Evolutionary conservation across 2,113 vertebrate genomes (phyloP), one percentile per base, ranked within the genome.

Genomic region (Corythornis madagascariensis): DNA sequence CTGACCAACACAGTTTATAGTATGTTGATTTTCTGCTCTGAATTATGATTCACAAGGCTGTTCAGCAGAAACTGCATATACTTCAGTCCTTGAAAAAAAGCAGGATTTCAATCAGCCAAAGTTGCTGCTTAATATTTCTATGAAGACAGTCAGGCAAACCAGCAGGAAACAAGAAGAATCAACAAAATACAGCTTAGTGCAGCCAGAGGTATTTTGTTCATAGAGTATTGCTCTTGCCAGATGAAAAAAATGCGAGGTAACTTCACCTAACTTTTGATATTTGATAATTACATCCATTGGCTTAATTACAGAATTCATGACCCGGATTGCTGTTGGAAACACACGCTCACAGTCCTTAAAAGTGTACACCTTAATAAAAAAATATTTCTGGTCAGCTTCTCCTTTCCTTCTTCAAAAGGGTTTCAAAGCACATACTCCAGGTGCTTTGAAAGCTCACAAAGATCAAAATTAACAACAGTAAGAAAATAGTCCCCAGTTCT

Each of bases 251-350:
- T 13, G 74, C 0, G 1, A 66, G 55, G 28, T 28, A 77, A 69
- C 0, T 0, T 45, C 55, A 43, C 6, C 1, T 29, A 71, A 60
- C 18, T 74, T 90, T 18, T 53, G 64, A 60, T 50, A 2, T 1
- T 35, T 75, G 18, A 63, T 83, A 90, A 64, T 74, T 55, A 63
- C 22, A 52, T 12, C 28, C 65, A 81, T 24, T 73, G 26, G 40
- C 18, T 83, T 83, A 83, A 83, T 63, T 56, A 77, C 3, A 47
- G 21, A 76, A 92, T 55, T 74, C 19, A 42, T 11, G 13, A 63
- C 31, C 52, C 42, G 60, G 6, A 14, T 85, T 47, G 35, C 42
- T 16, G 6, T 29, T 52, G 53, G 89, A 91, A 83, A 88, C 31
- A 69, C 0, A 2, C 82, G 24, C 48, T 93, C 53, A 45, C 3